Evolutionary conservation across 2,888 invertebrate genomes (phyloP).

Genomic region (Megastigmus dorsalis): DNA sequence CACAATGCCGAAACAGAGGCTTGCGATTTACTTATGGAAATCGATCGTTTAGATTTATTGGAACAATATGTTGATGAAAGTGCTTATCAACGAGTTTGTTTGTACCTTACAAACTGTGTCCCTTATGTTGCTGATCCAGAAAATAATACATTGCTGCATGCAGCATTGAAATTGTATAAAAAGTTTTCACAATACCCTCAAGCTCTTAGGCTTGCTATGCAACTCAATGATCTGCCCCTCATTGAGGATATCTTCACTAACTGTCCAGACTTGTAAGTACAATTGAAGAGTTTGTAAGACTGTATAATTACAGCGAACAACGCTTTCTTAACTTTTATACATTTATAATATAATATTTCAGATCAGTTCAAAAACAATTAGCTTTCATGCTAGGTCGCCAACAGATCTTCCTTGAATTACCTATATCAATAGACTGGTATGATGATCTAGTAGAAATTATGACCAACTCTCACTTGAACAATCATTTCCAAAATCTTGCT

Average conservation of each 20-base stretch:
- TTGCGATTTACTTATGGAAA: conserved; percentile 98
- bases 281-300: too few relatives aligned
- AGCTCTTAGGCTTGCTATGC: conserved; percentile 93
- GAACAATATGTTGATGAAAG: conserved; percentile 91
- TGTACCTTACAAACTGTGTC: conserved; percentile 95
- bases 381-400: conserved; percentile 98
- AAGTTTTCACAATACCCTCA: conserved; percentile 92
- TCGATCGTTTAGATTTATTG: conserved; percentile 91
- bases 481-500: conserved; percentile 93
- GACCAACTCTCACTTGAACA: conserved; percentile 94
- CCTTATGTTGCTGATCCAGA: conserved; percentile 97
- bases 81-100: conserved; percentile 93
- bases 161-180: conserved; percentile 88
- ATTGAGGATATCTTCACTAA: conserved; percentile 89
- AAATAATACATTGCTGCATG: conserved; percentile 87
- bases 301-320: conserved; percentile 27
- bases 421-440: conserved; percentile 79
- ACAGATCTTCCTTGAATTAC: conserved; percentile 89
- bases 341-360: conserved; percentile 71
- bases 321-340: not conserved
- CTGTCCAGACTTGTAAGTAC: conserved; percentile 88
- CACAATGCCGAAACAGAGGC: conserved; percentile 99
- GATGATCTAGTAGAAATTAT: conserved; percentile 91
- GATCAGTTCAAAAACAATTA: conserved; percentile 91
- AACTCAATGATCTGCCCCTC: conserved; percentile 87